Conservation (phyloP, 2,113 vertebrate species). For the Dicentrarchus labrax region DNA sequence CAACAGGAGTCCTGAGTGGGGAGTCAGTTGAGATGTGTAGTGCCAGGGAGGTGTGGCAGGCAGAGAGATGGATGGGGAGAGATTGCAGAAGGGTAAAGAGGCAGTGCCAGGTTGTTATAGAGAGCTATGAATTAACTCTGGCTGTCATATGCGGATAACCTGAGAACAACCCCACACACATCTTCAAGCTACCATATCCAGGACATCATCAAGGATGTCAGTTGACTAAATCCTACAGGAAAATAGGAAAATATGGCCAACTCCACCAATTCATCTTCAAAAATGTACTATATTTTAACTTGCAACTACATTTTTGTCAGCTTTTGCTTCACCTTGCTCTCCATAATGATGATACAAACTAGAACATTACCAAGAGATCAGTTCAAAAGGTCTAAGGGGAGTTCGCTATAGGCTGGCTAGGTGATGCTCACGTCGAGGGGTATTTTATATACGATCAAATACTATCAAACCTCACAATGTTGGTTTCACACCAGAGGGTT, state of each 20-base stretch:
- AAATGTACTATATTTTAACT: not conserved
- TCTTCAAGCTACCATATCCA: conserved; percentile 23
- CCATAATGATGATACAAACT: not conserved
- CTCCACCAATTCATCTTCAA: not conserved
- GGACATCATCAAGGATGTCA: conserved; percentile 21
- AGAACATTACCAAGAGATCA: not conserved
- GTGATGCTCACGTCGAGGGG: conserved; percentile 1
- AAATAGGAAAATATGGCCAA: not conserved
- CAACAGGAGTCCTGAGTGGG: not conserved
- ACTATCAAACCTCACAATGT: not conserved
- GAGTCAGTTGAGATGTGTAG: conserved; percentile 5
- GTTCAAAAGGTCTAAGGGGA: not conserved
- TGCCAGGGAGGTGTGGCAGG: conserved; percentile 8
- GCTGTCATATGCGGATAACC: conserved; percentile 54
- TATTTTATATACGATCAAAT: too few relatives aligned
- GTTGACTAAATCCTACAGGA: conserved; percentile 11
- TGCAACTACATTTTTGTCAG: not conserved
- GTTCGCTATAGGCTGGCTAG: not conserved
- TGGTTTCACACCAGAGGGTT: conserved; percentile 23
- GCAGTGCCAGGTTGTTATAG: conserved; percentile 32
- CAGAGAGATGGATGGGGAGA: conserved; percentile 23
- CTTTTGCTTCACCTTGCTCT: not conserved
- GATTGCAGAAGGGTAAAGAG: conserved; percentile 22
- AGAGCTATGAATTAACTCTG: conserved; percentile 51
- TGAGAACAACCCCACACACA: conserved; percentile 44